phyloP scores from a whole-genome alignment of 2,113 vertebrate genomes.

The Istiophorus platypterus region DNA sequence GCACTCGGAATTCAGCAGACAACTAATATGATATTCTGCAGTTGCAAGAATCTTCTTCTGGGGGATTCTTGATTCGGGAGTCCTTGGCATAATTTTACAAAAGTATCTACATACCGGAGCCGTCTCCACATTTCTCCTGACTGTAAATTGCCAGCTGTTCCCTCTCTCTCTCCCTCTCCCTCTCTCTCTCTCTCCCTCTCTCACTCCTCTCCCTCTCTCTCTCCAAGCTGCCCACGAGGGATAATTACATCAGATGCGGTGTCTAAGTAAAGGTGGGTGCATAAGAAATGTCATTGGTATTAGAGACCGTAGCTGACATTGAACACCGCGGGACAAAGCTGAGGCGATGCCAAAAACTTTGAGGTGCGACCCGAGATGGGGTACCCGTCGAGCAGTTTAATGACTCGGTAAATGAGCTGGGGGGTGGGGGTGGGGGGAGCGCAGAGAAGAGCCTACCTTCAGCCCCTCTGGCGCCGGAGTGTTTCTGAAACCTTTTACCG shows the following conservation, averaged over 20 bases:
- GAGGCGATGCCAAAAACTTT: slow-evolving; percentile 27
- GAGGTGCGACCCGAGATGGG: slow-evolving; percentile 8
- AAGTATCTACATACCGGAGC: slow-evolving; percentile 16
- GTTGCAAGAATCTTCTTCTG: slow-evolving; percentile 10
- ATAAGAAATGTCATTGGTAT: slow-evolving; percentile 23
- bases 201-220: slow-evolving; percentile 20
- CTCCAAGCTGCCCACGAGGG: slow-evolving; percentile 26
- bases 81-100: slow-evolving; percentile 12
- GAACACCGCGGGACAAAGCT: slow-evolving; percentile 22
- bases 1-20: not conserved
- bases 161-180: slow-evolving; percentile 1
- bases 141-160: slow-evolving; percentile 39
- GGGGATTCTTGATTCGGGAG: not conserved
- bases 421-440: slow-evolving; percentile 6
- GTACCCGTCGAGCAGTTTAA: slow-evolving; percentile 32
- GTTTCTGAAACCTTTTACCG: slow-evolving; percentile 4
- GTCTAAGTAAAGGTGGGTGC: slow-evolving; percentile 18
- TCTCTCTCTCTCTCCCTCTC: not conserved
- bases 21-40: not conserved
- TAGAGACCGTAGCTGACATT: slow-evolving; percentile 24
- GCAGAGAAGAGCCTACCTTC: slow-evolving; percentile 6
- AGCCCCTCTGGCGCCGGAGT: not conserved
- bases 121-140: slow-evolving; percentile 7
- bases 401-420: slow-evolving; percentile 30
- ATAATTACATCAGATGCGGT: slow-evolving; percentile 49